phyloP scores from a whole-genome alignment of 2,797 vertebrate species.

The Schizothorax lantsangensis region DNA sequence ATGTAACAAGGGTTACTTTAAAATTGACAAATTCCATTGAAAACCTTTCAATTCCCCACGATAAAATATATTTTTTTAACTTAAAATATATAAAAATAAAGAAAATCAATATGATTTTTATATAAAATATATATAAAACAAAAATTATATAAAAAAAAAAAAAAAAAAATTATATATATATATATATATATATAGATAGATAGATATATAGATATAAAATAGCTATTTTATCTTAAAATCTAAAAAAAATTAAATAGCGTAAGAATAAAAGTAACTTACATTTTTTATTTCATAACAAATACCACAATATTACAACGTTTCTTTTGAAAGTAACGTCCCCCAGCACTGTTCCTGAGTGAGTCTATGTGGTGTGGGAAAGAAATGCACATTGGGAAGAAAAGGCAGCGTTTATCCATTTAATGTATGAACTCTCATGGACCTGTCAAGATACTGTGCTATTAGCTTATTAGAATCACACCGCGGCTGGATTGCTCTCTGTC shows the following conservation, averaged over 20 bases:
- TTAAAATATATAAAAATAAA: not conserved
- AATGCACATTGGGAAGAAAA: slow-evolving; percentile 35
- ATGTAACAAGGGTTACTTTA: not conserved
- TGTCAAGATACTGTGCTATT: slow-evolving; percentile 46
- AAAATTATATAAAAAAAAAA: no score
- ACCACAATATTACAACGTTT: not conserved
- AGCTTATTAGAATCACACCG: slow-evolving; percentile 40
- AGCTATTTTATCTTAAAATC: not conserved
- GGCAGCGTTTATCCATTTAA: slow-evolving; percentile 34
- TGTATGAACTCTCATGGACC: slow-evolving; percentile 44
- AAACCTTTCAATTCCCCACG: not conserved
- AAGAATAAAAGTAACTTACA: no score
- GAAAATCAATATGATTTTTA: not conserved
- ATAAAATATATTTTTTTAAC: not conserved
- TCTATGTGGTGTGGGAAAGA: slow-evolving; percentile 40
- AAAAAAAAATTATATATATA: no score
- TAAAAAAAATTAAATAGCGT: not conserved
- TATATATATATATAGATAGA: not conserved
- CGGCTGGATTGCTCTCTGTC: slow-evolving; percentile 16
- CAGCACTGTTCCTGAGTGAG: slow-evolving; percentile 11
- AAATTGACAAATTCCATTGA: not conserved
- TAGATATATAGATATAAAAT: not conserved
- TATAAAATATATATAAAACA: not conserved
- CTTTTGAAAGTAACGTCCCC: not conserved
- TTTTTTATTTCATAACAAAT: no score